These are phyloP conservation scores for Apistogramma diplotaenia DNA, from an alignment of 2,113 vertebrate genomes.

Conservation along the genomic window DNA sequence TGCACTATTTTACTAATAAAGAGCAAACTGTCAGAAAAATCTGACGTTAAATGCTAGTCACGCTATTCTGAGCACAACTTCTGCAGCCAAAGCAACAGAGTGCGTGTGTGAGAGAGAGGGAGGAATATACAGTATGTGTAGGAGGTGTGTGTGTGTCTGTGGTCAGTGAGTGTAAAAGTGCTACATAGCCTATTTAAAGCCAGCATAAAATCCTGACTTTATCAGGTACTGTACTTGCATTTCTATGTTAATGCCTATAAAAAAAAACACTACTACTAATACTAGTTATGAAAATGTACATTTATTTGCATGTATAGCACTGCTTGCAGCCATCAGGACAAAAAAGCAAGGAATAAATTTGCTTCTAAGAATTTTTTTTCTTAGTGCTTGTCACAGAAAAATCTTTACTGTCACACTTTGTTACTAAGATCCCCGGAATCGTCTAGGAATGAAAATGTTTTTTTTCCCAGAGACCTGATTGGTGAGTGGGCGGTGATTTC, in stretches of 20 bases:
- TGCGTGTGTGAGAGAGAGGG: not conserved
- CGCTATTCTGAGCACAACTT: not conserved
- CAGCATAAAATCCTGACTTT: not conserved
- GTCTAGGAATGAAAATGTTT: not conserved
- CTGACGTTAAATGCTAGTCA: not conserved
- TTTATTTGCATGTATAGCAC: not conserved
- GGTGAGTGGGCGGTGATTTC: not conserved
- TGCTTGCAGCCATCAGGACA: not conserved
- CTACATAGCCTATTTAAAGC: not conserved
- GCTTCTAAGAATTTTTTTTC: no score
- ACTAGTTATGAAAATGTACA: no score
- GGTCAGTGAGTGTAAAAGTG: not conserved
- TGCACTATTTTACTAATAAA: not conserved
- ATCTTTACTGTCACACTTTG: not conserved
- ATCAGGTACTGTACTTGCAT: not conserved
- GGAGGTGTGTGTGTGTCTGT: no score
- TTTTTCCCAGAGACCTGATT: not conserved
- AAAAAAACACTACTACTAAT: no score
- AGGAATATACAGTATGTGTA: not conserved
- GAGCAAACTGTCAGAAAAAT: not conserved
- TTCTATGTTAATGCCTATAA: not conserved
- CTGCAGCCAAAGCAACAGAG: not conserved
- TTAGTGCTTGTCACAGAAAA: no score
- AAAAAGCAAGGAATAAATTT: no score
- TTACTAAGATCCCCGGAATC: not conserved